phyloP scores from a whole-genome alignment of 23 tunicate species.

The Clavelina lepadiformis region DNA sequence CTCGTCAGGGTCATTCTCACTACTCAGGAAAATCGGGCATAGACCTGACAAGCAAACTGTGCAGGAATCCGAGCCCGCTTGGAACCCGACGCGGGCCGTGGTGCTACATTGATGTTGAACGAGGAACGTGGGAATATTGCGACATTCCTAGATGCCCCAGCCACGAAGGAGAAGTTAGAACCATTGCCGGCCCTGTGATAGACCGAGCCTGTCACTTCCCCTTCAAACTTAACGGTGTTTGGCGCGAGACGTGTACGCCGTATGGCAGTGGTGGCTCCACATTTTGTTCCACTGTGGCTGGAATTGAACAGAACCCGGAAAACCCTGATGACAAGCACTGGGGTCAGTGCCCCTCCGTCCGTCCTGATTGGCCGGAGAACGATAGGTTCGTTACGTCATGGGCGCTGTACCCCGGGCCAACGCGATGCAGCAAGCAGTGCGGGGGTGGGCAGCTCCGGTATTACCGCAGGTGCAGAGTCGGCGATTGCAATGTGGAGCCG shows the following conservation, averaged over 20 bases:
- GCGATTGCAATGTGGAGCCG: constrained; percentile 4
- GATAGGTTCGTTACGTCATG: constrained; percentile 42
- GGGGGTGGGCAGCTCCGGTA: constrained; percentile 36
- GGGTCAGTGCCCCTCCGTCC: constrained; percentile 21
- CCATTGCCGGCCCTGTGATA: constrained; percentile 27
- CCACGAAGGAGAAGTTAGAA: constrained; percentile 49
- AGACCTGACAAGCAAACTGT: constrained; percentile 8
- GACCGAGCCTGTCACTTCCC: constrained; percentile 22
- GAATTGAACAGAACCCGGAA: background rate
- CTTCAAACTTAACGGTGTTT: background rate
- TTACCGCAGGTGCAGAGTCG: constrained; percentile 29
- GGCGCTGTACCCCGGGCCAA: constrained; percentile 7
- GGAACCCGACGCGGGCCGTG: constrained; percentile 61
- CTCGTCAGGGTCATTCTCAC: constrained; percentile 25
- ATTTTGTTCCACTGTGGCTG: constrained; percentile 11
- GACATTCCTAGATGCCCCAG: constrained; percentile 49
- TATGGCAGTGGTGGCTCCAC: background rate
- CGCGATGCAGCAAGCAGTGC: constrained; percentile 30
- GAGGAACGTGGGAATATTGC: constrained; percentile 71
- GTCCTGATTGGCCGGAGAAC: no score
- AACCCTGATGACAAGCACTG: background rate
- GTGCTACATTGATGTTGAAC: constrained; percentile 44
- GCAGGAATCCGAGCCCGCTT: constrained; percentile 69
- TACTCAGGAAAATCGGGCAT: constrained; percentile 5
- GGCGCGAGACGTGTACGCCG: constrained; percentile 3